A percentile compares a stretch with the other conserved stretches of the same genome.
Evolutionary conservation across 2,888 invertebrate species (phyloP).

Genomic region (Ormyrus nitidulus): DNA sequence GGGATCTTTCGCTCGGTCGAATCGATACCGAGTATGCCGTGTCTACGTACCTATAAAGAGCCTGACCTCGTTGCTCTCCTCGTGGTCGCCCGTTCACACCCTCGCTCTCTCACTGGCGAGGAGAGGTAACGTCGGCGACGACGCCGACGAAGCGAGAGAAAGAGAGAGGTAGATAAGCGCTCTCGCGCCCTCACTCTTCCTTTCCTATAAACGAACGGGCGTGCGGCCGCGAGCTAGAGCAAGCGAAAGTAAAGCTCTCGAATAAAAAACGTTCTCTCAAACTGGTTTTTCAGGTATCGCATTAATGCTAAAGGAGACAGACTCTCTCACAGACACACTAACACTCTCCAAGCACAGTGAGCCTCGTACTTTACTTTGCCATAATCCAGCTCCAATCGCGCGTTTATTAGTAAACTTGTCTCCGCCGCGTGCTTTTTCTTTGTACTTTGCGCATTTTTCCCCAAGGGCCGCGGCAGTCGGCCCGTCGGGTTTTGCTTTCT

Average conservation of each 20-base stretch:
- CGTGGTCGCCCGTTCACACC: slow-evolving; percentile 47
- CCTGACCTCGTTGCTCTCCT: slow-evolving; percentile 46
- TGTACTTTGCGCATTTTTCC: neutral
- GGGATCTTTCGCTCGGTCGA: slow-evolving; percentile 24
- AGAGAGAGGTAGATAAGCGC: slow-evolving; percentile 42
- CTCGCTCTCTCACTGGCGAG: slow-evolving; percentile 23
- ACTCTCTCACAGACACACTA: neutral
- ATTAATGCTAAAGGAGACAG: slow-evolving; percentile 66
- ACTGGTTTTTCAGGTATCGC: slow-evolving; percentile 72
- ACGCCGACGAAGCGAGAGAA: neutral
- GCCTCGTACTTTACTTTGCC: neutral
- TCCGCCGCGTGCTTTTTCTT: neutral
- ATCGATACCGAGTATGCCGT: slow-evolving; percentile 33
- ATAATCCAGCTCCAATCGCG: neutral
- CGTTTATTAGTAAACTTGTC: neutral
- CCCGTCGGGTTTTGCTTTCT: too few relatives aligned
- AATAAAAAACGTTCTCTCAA: slow-evolving; percentile 63
- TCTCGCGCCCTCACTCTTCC: slow-evolving; percentile 67
- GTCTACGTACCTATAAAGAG: slow-evolving; percentile 20
- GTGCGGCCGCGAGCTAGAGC: slow-evolving; percentile 52
- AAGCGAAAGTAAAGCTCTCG: slow-evolving; percentile 70
- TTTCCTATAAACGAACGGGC: slow-evolving; percentile 60
- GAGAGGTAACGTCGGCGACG: neutral
- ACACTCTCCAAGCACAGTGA: neutral
- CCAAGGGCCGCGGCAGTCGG: too few relatives aligned